These are phyloP conservation scores for Andrena cerasifolii DNA, from an alignment of 1,140 invertebrate species.

Conservation along the genomic window DNA sequence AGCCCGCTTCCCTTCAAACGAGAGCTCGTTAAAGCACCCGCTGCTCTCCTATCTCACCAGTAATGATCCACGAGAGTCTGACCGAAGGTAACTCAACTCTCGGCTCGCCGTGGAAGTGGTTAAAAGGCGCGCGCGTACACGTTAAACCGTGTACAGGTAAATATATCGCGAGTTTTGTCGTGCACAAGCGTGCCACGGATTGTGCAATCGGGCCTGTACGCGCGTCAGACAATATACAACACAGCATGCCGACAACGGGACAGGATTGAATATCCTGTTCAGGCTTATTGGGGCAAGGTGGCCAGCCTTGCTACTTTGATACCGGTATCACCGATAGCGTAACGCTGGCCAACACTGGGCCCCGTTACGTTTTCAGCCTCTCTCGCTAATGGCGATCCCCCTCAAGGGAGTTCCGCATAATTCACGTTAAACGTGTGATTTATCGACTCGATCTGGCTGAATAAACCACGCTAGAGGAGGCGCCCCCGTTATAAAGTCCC, in stretches of 20 bases:
- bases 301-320: conserved; percentile 75
- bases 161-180: conserved; percentile 34
- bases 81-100: conserved; percentile 27
- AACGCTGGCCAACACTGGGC: conserved; percentile 10
- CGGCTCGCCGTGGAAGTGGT: conserved; percentile 23
- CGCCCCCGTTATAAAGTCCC: conserved; percentile 12
- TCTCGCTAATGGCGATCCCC: conserved; percentile 28
- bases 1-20: background rate
- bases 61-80: background rate
- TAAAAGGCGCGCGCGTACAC: conserved; percentile 38
- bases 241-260: conserved; percentile 36
- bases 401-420: background rate
- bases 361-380: conserved; percentile 23
- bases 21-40: background rate
- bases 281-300: conserved; percentile 80
- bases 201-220: conserved; percentile 73
- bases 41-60: background rate
- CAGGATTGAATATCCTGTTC: conserved; percentile 78
- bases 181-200: conserved; percentile 51
- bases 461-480: conserved; percentile 29
- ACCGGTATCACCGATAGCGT: conserved; percentile 72
- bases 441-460: conserved; percentile 1
- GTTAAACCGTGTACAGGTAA: conserved; percentile 25
- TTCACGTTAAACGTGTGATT: conserved; percentile 38
- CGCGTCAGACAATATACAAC: conserved; percentile 73